Evolutionary conservation across 2,797 vertebrate genomes (phyloP).

Genomic region (Chloroceryle amazona): DNA sequence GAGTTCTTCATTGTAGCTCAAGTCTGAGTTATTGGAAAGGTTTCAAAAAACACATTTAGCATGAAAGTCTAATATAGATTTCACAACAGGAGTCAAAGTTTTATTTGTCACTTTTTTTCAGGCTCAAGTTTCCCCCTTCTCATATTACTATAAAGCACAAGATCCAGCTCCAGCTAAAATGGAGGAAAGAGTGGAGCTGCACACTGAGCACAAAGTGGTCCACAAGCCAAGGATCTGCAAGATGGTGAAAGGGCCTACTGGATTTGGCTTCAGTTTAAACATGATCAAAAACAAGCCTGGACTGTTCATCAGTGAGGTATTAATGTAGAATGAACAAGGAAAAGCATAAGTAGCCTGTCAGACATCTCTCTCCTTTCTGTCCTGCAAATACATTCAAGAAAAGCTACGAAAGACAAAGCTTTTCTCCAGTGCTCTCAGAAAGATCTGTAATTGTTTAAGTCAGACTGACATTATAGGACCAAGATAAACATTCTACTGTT

Average conservation of each 20-base stretch:
- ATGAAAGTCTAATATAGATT: background rate
- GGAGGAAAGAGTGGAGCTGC: slow-evolving; percentile 34
- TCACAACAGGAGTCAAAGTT: background rate
- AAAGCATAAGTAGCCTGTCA: background rate
- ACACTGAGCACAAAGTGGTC: slow-evolving; percentile 37
- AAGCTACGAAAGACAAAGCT: background rate
- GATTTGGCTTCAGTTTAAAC: slow-evolving; percentile 93
- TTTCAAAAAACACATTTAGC: background rate
- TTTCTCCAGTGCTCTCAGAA: background rate
- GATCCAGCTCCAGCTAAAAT: slow-evolving; percentile 34
- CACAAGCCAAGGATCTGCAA: slow-evolving; percentile 89
- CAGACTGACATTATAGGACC: background rate
- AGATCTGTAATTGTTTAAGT: background rate
- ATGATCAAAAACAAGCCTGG: slow-evolving; percentile 85
- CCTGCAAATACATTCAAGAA: background rate
- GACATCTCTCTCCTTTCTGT: background rate
- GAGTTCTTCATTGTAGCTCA: background rate
- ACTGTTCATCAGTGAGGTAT: slow-evolving; percentile 89
- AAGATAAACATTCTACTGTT: background rate
- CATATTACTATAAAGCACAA: slow-evolving; percentile 84
- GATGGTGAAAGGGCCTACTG: slow-evolving; percentile 84
- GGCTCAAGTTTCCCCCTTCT: slow-evolving; percentile 88
- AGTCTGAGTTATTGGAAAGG: background rate
- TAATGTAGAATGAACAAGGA: background rate
- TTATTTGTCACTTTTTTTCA: slow-evolving; percentile 62